Evolutionary conservation across 2,888 invertebrate species (phyloP).

Genomic region (Phaedon cochleariae): DNA sequence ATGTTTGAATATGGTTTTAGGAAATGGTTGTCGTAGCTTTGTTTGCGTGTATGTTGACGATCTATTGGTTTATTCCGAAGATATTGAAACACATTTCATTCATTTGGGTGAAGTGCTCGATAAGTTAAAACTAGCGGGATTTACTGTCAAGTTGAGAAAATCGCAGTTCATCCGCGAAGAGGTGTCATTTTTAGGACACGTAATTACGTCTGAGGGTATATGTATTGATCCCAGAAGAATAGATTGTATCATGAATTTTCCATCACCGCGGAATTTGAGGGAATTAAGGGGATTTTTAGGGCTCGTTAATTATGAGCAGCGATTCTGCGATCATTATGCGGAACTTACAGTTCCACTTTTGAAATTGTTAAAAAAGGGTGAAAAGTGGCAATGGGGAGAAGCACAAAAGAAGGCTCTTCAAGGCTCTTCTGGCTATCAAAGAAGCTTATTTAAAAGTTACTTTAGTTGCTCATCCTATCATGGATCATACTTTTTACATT

Average conservation of each 20-base stretch:
- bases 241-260: too few relatives aligned
- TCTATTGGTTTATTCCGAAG: too few relatives aligned
- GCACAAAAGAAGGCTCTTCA: constrained; percentile 2
- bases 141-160: constrained; percentile 22
- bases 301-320: too few relatives aligned
- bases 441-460: too few relatives aligned
- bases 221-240: constrained; percentile 16
- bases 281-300: too few relatives aligned
- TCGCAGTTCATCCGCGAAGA: constrained; percentile 10
- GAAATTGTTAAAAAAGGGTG: too few relatives aligned
- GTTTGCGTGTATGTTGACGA: too few relatives aligned
- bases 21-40: too few relatives aligned
- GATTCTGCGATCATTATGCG: too few relatives aligned
- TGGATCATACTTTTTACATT: constrained; percentile 11
- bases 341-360: background rate
- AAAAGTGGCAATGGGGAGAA: constrained; percentile 19
- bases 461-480: constrained; percentile 15
- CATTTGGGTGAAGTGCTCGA: constrained; percentile 14
- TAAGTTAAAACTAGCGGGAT: constrained; percentile 5
- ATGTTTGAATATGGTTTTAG: too few relatives aligned
- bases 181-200: constrained; percentile 19
- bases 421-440: constrained; percentile 16
- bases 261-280: too few relatives aligned
- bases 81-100: background rate
- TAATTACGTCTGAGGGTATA: constrained; percentile 6